A percentile compares a stretch with the other conserved stretches of the same genome.
Evolutionary conservation across 2,797 vertebrate genomes (phyloP).

Genomic region (Catostomus latipinnis): DNA sequence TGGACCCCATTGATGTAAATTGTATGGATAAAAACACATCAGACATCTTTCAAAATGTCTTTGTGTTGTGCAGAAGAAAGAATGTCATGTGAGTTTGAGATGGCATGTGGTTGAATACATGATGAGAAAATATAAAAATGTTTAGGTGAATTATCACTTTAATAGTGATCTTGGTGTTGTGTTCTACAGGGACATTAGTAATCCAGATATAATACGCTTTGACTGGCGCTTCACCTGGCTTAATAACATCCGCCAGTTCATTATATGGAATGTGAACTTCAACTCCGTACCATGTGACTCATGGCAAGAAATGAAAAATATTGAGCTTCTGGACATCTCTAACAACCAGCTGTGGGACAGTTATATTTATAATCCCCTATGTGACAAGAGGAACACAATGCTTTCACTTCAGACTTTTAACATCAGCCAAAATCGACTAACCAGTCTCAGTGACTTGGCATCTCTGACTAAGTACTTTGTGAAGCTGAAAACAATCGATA

Average conservation of each 20-base stretch:
- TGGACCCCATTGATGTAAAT: too few relatives aligned
- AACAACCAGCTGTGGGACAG: slow-evolving; percentile 74
- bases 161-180: slow-evolving; percentile 18
- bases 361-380: slow-evolving; percentile 78
- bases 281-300: slow-evolving; percentile 83
- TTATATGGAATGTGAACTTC: slow-evolving; percentile 82
- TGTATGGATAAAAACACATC: too few relatives aligned
- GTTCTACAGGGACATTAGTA: slow-evolving; percentile 83
- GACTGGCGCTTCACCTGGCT: slow-evolving; percentile 90
- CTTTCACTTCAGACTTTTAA: slow-evolving; percentile 74
- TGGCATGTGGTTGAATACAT: too few relatives aligned
- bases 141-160: not conserved
- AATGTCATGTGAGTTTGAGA: too few relatives aligned
- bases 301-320: slow-evolving; percentile 77
- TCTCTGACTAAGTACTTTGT: slow-evolving; percentile 72
- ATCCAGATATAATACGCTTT: slow-evolving; percentile 85
- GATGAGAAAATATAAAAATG: too few relatives aligned
- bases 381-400: slow-evolving; percentile 71
- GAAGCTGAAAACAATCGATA: slow-evolving; percentile 73
- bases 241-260: slow-evolving; percentile 74
- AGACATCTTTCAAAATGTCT: too few relatives aligned
- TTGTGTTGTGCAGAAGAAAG: too few relatives aligned
- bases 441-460: slow-evolving; percentile 73
- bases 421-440: slow-evolving; percentile 74
- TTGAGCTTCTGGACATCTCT: slow-evolving; percentile 76